Percentiles rank a stretch among this genome's conserved stretches.
phyloP scores from a whole-genome alignment of 2,888 invertebrate species.

The Phymatocera aterrima region DNA sequence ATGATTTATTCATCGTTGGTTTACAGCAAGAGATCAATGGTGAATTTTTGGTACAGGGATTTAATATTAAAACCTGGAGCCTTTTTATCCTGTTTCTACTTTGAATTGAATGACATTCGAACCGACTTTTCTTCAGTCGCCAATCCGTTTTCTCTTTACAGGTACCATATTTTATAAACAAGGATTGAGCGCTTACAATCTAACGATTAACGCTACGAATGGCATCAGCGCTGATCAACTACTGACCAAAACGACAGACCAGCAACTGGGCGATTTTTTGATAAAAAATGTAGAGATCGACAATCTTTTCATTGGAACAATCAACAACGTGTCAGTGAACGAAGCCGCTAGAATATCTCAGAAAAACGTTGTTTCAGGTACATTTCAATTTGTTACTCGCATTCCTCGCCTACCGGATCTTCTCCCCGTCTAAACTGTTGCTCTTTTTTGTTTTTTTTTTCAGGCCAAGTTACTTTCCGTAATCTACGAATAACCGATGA shows the following conservation, averaged over 20 bases:
- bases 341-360: conserved; percentile 63
- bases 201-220: conserved; percentile 57
- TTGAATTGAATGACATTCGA: neutral
- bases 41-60: conserved; percentile 46
- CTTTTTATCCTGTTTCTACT: neutral
- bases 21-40: conserved; percentile 60
- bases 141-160: conserved; percentile 44
- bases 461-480: conserved; percentile 60
- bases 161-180: conserved; percentile 57
- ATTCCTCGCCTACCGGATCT: neutral
- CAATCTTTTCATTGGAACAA: conserved; percentile 55
- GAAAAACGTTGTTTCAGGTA: conserved; percentile 64
- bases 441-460: neutral
- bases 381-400: neutral
- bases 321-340: conserved; percentile 60
- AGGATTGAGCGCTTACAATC: conserved; percentile 47
- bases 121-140: neutral
- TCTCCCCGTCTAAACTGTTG: neutral
- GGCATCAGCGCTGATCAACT: conserved; percentile 52
- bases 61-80: neutral
- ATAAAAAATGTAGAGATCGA: conserved; percentile 55
- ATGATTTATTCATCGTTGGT: conserved; percentile 59
- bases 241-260: conserved; percentile 60
- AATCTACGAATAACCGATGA: conserved; percentile 60
- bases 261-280: conserved; percentile 56